Evolutionary conservation across 2,797 vertebrate species (phyloP).

Genomic region (Pachyuromys duprasi): DNA sequence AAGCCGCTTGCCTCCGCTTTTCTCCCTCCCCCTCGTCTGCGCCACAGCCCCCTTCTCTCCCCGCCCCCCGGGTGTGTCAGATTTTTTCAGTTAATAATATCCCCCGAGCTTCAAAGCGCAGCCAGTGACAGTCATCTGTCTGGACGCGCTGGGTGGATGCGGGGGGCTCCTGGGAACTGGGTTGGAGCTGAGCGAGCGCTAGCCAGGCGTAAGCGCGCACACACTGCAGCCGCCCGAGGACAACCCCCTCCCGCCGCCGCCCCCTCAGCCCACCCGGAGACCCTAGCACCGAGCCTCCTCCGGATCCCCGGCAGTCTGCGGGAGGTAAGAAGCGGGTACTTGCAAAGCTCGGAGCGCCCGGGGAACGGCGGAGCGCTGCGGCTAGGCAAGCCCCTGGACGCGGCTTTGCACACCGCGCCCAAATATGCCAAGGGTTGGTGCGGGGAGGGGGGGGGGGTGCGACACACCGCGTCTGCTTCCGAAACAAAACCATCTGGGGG

Average conservation of each 20-base stretch:
- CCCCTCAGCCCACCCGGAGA: slow-evolving; percentile 61
- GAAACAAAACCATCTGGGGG: slow-evolving; percentile 66
- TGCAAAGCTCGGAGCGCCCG: not conserved
- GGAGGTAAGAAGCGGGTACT: slow-evolving; percentile 71
- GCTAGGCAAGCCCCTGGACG: slow-evolving; percentile 41
- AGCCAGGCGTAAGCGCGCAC: slow-evolving; percentile 74
- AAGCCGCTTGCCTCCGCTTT: slow-evolving; percentile 63
- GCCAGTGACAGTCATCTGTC: slow-evolving; percentile 94
- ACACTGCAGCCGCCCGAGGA: slow-evolving; percentile 60
- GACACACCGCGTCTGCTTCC: slow-evolving; percentile 25
- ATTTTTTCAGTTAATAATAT: slow-evolving; percentile 91
- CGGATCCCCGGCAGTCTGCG: slow-evolving; percentile 49
- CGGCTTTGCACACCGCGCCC: not conserved
- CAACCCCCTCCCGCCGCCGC: slow-evolving; percentile 42
- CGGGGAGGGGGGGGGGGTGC: not conserved
- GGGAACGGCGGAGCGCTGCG: slow-evolving; percentile 31
- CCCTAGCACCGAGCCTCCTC: slow-evolving; percentile 51
- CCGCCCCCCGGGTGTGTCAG: slow-evolving; percentile 90
- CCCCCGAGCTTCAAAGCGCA: slow-evolving; percentile 89
- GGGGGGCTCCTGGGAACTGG: slow-evolving; percentile 79
- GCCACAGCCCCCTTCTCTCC: slow-evolving; percentile 80
- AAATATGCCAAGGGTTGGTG: not conserved
- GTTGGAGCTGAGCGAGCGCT: slow-evolving; percentile 70
- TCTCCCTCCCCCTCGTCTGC: slow-evolving; percentile 73
- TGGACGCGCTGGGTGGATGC: slow-evolving; percentile 88